Percentiles rank a stretch among this genome's conserved stretches.
Conservation (phyloP, 2,888 invertebrate species). For the Ophioninae sp. region DNA sequence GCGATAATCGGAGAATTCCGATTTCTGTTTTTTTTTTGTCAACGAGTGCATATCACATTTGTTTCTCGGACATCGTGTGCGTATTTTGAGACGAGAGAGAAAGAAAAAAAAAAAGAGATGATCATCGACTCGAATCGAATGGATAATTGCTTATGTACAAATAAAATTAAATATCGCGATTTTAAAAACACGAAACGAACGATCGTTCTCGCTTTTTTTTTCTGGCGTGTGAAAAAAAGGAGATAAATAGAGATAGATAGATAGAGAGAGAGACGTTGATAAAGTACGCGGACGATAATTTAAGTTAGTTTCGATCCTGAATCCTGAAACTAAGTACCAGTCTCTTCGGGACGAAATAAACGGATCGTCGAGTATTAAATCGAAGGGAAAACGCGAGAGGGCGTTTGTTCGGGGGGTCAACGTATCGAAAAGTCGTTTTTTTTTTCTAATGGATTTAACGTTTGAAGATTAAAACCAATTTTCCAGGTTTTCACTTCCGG, state of each 20-base stretch:
- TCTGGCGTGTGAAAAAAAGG: neutral
- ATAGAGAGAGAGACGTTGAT: neutral
- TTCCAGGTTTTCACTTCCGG: too few relatives aligned
- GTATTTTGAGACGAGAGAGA: neutral
- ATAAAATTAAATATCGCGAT: neutral
- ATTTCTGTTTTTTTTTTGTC: neutral
- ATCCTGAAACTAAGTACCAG: conserved; percentile 56
- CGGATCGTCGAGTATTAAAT: conserved; percentile 48
- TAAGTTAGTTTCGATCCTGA: too few relatives aligned
- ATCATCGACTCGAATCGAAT: neutral
- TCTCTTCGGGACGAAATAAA: conserved; percentile 60
- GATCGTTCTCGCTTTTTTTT: neutral
- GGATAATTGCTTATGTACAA: neutral
- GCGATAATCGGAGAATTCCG: neutral
- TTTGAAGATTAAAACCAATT: too few relatives aligned
- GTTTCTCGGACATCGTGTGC: neutral
- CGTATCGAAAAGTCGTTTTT: too few relatives aligned
- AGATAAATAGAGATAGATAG: too few relatives aligned
- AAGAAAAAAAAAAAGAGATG: neutral
- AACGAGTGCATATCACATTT: neutral
- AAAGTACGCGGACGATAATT: neutral
- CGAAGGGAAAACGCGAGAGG: conserved; percentile 28
- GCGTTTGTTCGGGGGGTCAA: neutral
- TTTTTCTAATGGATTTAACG: too few relatives aligned
- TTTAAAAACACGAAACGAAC: too few relatives aligned